Conservation (phyloP, 2,797 vertebrate genomes). For the Oreortyx pictus region DNA sequence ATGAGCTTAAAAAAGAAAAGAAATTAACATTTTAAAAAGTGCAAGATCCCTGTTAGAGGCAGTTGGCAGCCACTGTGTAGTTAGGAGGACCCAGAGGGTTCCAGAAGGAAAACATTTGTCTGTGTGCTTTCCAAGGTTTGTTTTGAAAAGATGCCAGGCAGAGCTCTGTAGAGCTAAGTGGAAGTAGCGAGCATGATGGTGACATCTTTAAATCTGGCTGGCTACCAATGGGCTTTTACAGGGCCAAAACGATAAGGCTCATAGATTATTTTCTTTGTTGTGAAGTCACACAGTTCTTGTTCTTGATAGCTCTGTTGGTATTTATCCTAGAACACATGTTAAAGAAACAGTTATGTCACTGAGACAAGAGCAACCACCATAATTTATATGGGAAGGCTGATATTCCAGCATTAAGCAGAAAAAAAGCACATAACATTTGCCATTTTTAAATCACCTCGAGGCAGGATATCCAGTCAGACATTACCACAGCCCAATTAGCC, state of each 20-base stretch:
- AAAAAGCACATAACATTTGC: conserved; percentile 38
- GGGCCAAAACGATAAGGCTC: conserved; percentile 7
- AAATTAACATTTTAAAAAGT: not conserved
- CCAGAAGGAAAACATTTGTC: conserved; percentile 78
- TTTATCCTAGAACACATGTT: conserved; percentile 57
- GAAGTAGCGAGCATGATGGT: conserved; percentile 70
- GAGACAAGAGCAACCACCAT: conserved; percentile 26
- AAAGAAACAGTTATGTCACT: conserved; percentile 55
- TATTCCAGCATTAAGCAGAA: conserved; percentile 37
- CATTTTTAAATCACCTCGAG: conserved; percentile 65
- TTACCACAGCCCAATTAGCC: conserved; percentile 59
- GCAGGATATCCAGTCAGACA: conserved; percentile 60
- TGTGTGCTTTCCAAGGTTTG: conserved; percentile 77
- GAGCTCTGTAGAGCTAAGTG: conserved; percentile 74
- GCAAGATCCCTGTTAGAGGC: not conserved
- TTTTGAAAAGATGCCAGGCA: conserved; percentile 81
- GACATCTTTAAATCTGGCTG: conserved; percentile 72
- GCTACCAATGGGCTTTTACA: conserved; percentile 45
- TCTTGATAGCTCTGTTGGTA: conserved; percentile 50
- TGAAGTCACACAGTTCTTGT: conserved; percentile 46
- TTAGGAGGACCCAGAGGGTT: conserved; percentile 67
- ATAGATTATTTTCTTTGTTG: not conserved
- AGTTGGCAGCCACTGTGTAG: conserved; percentile 44
- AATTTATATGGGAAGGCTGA: conserved; percentile 56
- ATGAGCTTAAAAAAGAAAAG: not conserved